phyloP scores from a whole-genome alignment of 2,888 invertebrate genomes.

The Mesorhabditis spiculigera region DNA sequence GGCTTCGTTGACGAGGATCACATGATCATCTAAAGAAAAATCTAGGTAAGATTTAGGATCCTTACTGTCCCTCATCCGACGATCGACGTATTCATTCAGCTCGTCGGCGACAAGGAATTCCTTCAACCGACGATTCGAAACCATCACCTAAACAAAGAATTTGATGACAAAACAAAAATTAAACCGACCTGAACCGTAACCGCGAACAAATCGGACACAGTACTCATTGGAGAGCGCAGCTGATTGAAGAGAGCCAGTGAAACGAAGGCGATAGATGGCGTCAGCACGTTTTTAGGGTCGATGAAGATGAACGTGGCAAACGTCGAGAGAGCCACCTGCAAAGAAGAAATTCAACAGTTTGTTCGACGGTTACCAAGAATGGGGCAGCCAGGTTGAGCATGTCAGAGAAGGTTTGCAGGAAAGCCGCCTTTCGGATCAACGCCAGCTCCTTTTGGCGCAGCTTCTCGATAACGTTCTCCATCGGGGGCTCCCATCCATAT shows the following conservation, averaged over 20 bases:
- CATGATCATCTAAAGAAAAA: conserved; percentile 37
- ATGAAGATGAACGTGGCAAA: conserved; percentile 52
- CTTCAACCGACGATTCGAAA: conserved; percentile 51
- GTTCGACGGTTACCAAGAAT: conserved; percentile 33
- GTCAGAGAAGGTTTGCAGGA: conserved; percentile 51
- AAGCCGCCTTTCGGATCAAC: conserved; percentile 50
- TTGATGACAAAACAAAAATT: neutral
- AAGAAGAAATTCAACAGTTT: neutral
- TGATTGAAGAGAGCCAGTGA: conserved; percentile 96
- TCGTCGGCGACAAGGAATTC: conserved; percentile 49
- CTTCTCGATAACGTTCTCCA: conserved; percentile 51
- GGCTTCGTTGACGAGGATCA: conserved; percentile 40
- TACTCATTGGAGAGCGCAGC: conserved; percentile 87
- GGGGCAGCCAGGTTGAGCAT: conserved; percentile 56
- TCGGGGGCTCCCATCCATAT: conserved; percentile 65
- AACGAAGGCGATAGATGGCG: conserved; percentile 80
- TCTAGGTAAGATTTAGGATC: neutral
- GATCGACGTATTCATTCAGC: conserved; percentile 26
- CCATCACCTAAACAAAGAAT: conserved; percentile 31
- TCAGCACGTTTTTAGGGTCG: conserved; percentile 49
- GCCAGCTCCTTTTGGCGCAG: conserved; percentile 48
- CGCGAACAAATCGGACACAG: conserved; percentile 69
- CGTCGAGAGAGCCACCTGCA: conserved; percentile 53
- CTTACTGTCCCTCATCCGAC: conserved; percentile 33
- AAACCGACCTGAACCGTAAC: conserved; percentile 52